Conservation (phyloP, 35 echinoderm and acorn worm species). For the Diadema setosum region DNA sequence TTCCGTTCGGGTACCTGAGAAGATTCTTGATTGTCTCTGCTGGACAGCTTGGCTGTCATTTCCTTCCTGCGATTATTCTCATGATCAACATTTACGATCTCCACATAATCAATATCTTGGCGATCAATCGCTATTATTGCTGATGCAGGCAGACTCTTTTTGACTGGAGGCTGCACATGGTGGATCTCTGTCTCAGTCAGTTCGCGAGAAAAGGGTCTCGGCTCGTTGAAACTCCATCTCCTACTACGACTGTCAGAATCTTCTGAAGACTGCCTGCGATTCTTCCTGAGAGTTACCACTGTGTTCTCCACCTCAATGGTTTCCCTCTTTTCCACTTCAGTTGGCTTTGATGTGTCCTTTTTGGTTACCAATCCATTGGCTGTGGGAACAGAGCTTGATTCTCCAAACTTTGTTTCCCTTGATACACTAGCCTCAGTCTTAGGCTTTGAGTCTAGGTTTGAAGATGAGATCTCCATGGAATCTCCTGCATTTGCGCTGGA, state of each 20-base stretch:
- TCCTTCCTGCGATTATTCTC: not conserved
- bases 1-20: not conserved
- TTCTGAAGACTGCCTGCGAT: not conserved
- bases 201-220: not conserved
- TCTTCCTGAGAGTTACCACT: not conserved
- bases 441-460: not conserved
- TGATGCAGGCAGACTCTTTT: constrained; percentile 1
- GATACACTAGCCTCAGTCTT: not conserved
- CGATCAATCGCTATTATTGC: constrained; percentile 42
- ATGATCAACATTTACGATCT: constrained; percentile 37
- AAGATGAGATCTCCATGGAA: no score
- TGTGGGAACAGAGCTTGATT: not conserved
- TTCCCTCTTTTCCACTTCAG: not conserved
- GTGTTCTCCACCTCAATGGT: not conserved
- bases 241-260: not conserved
- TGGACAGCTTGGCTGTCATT: not conserved
- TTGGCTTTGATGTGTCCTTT: not conserved
- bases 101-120: constrained; percentile 31
- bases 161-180: constrained; percentile 26
- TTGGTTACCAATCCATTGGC: not conserved
- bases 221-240: not conserved
- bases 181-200: not conserved
- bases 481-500: not conserved
- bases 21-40: not conserved
- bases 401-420: not conserved